Evolutionary conservation across 2,888 invertebrate genomes (phyloP).

Genomic region (Orthosia gracilis): DNA sequence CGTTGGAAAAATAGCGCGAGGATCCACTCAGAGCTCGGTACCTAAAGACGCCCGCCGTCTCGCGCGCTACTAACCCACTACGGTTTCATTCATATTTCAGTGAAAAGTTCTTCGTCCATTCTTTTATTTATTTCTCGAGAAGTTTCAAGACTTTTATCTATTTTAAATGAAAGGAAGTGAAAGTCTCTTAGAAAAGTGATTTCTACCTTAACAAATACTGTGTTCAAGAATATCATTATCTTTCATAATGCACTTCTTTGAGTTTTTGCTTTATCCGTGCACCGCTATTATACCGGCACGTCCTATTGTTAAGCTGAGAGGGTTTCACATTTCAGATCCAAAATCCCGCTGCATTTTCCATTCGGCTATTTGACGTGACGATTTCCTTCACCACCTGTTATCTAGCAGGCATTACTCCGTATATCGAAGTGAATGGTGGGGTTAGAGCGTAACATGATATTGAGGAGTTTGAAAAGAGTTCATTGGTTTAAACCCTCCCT

Average conservation of each 20-base stretch:
- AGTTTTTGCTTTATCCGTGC: neutral
- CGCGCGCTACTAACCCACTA: neutral
- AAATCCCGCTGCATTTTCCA: neutral
- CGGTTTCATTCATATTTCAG: neutral
- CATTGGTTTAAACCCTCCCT: neutral
- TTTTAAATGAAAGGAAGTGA: neutral
- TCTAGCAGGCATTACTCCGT: neutral
- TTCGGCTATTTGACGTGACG: no score
- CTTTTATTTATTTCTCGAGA: slow-evolving; percentile 26
- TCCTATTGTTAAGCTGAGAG: neutral
- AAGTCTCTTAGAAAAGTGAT: neutral
- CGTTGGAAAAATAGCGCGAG: neutral
- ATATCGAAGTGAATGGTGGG: neutral
- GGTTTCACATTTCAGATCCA: neutral
- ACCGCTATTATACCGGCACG: neutral
- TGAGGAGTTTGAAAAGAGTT: neutral
- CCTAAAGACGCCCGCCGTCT: neutral
- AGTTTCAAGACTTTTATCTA: neutral
- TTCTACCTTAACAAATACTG: neutral
- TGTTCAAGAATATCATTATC: neutral
- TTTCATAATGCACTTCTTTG: no score
- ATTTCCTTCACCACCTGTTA: neutral
- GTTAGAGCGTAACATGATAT: neutral
- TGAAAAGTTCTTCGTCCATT: neutral
- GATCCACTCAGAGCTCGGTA: slow-evolving; percentile 7